A percentile compares a stretch with the other conserved stretches of the same genome.
Evolutionary conservation across 2,797 vertebrate genomes (phyloP).

Genomic region (Falco biarmicus): DNA sequence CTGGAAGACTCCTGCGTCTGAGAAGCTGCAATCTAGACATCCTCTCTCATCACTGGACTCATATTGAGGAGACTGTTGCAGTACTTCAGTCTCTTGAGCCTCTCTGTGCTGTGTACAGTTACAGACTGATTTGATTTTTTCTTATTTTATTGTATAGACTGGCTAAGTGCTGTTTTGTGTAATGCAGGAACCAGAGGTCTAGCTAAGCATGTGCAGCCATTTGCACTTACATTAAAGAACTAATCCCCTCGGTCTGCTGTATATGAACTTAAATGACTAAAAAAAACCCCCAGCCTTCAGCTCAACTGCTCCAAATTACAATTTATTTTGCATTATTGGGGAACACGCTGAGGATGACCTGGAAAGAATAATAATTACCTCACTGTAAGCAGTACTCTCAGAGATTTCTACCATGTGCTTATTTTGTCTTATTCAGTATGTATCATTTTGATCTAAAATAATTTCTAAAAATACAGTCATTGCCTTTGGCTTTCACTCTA

Average conservation of each 20-base stretch:
- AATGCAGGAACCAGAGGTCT: neutral
- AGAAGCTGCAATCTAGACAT: fast-evolving
- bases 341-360: neutral
- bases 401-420: neutral
- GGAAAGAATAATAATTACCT: neutral
- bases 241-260: neutral
- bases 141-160: neutral
- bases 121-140: neutral
- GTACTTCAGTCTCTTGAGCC: neutral
- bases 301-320: constrained; percentile 4
- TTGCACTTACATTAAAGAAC: neutral
- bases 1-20: neutral
- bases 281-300: neutral
- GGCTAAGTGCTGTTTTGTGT: neutral
- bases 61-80: neutral
- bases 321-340: neutral
- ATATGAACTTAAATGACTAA: neutral
- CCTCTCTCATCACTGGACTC: neutral
- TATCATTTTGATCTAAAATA: constrained; percentile 35
- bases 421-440: neutral
- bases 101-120: neutral
- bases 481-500: constrained; percentile 43
- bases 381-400: neutral
- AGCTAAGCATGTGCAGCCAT: neutral
- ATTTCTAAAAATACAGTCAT: constrained; percentile 46